These are phyloP conservation scores for Microctenopoma steveboyesi DNA, from an alignment of 2,797 vertebrate species.

Conservation along the genomic window DNA sequence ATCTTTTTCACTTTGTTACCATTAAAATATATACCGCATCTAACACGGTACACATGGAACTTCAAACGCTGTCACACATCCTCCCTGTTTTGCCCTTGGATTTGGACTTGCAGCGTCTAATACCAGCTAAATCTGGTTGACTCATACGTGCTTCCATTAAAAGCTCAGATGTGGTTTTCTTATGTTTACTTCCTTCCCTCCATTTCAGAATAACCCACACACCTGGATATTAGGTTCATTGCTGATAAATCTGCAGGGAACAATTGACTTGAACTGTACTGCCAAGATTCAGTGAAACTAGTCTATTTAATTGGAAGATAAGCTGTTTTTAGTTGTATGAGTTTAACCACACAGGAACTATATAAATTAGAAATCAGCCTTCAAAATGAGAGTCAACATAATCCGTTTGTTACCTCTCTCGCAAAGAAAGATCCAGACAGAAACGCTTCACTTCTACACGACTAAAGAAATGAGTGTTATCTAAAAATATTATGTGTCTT, in stretches of 20 bases:
- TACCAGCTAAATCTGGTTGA: background rate
- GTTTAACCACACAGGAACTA: no score
- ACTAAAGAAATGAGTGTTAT: background rate
- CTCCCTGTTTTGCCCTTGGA: background rate
- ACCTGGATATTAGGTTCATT: background rate
- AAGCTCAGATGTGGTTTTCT: background rate
- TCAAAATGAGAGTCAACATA: no score
- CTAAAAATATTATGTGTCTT: background rate
- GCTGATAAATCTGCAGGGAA: background rate
- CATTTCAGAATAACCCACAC: background rate
- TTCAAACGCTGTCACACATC: constrained; percentile 9
- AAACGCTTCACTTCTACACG: background rate
- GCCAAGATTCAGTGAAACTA: no score
- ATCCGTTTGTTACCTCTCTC: background rate
- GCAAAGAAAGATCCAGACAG: background rate
- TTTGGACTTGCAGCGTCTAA: background rate
- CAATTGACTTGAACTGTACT: background rate
- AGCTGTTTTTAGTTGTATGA: background rate
- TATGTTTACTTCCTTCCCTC: background rate
- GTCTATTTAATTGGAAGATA: no score
- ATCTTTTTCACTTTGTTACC: constrained; percentile 14
- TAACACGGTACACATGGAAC: constrained; percentile 2
- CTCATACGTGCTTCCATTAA: background rate
- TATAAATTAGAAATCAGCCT: no score
- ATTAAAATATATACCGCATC: constrained; percentile 9